These are phyloP conservation scores for Saccostrea cuccullata DNA, from an alignment of 1,140 invertebrate species.

Conservation along the genomic window DNA sequence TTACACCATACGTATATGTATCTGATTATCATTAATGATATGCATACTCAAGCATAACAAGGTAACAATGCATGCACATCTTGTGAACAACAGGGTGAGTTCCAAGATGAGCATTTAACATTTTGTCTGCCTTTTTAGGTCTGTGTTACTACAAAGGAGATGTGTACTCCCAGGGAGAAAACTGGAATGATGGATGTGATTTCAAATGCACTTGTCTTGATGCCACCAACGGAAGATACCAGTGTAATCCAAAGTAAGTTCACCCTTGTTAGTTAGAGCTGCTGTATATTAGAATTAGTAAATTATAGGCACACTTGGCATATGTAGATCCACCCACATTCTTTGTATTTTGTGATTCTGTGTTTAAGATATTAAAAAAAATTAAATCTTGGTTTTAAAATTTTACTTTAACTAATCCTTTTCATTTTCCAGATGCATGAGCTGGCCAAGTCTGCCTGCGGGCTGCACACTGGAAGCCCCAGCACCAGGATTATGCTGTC, in stretches of 20 bases:
- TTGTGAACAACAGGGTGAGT: too few relatives aligned
- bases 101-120: not conserved
- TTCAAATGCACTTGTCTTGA: slow-evolving; percentile 62
- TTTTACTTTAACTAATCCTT: not conserved
- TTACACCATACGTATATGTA: too few relatives aligned
- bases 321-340: too few relatives aligned
- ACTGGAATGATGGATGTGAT: slow-evolving; percentile 64
- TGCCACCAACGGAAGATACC: slow-evolving; percentile 57
- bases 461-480: slow-evolving; percentile 56
- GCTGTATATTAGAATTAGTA: too few relatives aligned
- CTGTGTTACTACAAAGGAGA: slow-evolving; percentile 61
- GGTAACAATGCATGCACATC: too few relatives aligned
- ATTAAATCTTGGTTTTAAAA: too few relatives aligned
- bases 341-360: too few relatives aligned
- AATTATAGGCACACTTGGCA: too few relatives aligned
- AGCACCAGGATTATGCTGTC: slow-evolving; percentile 60
- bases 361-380: too few relatives aligned
- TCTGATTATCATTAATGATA: too few relatives aligned
- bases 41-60: too few relatives aligned
- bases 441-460: slow-evolving; percentile 57
- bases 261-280: not conserved
- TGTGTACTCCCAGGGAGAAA: slow-evolving; percentile 56
- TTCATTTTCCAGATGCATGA: slow-evolving; percentile 57
- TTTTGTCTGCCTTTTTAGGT: slow-evolving; percentile 10
- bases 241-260: slow-evolving; percentile 63